Evolutionary conservation across 2,797 vertebrate genomes (phyloP), one percentile per base, ranked within the genome.

Genomic region (Psittacula derbiana): DNA sequence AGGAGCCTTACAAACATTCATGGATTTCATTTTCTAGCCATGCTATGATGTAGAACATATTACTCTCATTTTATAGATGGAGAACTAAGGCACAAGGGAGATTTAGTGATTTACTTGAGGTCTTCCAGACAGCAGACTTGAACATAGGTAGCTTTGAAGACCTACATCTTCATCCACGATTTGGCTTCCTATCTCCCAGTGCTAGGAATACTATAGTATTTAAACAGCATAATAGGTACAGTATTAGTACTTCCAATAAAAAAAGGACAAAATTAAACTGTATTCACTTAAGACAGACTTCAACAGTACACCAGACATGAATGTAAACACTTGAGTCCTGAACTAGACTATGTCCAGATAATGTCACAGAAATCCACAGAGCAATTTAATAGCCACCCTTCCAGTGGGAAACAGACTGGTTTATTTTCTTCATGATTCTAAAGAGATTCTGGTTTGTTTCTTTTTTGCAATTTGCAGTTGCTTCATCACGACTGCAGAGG

Each of bases 401-500:
- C 61, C 64, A 61, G 38, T 49, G 23, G 40, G 46, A 91, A 93
- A 84, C 40, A 93, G 57, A 47, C 7, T 90, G 44, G 38, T 83
- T 65, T 38, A 57, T 86, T 94, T 92, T 76, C 49, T 47, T 86
- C 33, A 15, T 86, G 65, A 95, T 90, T 95, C 84, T 95, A 93
- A 95, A 91, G 53, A 94, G 20, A 46, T 86, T 91, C 61, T 90
- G 64, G 65, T 93, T 92, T 94, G 20, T 95, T 92, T 88, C 25
- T 87, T 95, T 94, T 97, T 98, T 97, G 96, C 95, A 95, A 90
- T 98, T 98, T 98, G 80, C 98, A 99, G 99, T 99, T 96, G 98
- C 99, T 95, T 98, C 99, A 80, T 98, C 99, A 93, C 98, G 99
- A 94, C 98, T 99, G 98, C 99, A 99, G 98, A 99, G 99, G 97